Base-by-base conservation (phyloP, 2,797 vertebrate species). In the Chiroxiphia lanceolata region DNA sequence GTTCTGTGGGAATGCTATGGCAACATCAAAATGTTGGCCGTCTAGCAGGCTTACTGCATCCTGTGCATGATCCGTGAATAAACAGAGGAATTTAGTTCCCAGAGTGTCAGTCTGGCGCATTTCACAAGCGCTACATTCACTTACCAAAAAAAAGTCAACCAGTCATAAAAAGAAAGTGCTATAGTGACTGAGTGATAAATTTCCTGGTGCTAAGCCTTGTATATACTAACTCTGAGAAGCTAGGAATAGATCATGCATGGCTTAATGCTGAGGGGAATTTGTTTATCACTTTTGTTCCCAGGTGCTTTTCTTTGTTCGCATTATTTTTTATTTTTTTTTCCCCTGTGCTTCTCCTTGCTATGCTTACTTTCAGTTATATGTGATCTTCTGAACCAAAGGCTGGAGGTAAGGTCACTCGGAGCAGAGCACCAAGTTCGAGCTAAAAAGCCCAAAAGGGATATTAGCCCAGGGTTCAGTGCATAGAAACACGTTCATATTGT, bases 71-170 rank as follows among this genome's bases (percentile, higher is more conserved):
- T 91, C 93, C 33, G 15, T 88, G 94, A 97, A 97, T 94, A 96
- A 97, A 96, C 85, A 94, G 89, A 87, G 80, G 87, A 91, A 93
- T 95, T 94, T 64, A 91, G 90, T 70, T 96, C 91, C 85, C 48
- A 51, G 80, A 81, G 89, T 91, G 93, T 95, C 95, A 94, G 94
- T 96, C 96, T 97, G 93, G 94, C 95, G 93, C 87, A 96, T 95
- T 95, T 96, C 91, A 94, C 87, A 89, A 84, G 67, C 85, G 60
- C 59, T 86, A 83, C 40, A 38, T 91, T 93, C 87, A 72, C 83
- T 90, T 89, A 83, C 33, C 17, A 31, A 65, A 81, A 89, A 72
- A 82, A 60, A 69, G n/a, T 71, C 93, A 94, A 72, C 47, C 76
- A 95, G 57, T 93, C 61, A 71, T 44, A 92, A n/a, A 63, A 70